Evolutionary conservation across 2,888 invertebrate genomes (phyloP).

Genomic region (Seira ritae): DNA sequence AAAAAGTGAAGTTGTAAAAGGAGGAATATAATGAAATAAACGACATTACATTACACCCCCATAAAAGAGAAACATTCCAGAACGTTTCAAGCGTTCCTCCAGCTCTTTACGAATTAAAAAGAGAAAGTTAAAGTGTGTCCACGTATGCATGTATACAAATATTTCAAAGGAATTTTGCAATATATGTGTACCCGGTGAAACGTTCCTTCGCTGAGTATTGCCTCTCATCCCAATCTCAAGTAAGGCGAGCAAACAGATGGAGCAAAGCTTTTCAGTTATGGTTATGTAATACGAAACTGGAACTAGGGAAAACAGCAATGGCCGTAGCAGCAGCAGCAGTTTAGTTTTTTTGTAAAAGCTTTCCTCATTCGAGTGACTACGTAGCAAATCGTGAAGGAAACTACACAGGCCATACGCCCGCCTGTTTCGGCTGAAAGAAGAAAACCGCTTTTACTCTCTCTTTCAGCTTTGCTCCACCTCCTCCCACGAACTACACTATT

Average conservation of each 20-base stretch:
- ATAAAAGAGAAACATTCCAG: constrained; percentile 15
- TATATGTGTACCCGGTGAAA: not conserved
- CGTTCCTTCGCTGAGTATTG: not conserved
- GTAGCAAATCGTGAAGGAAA: constrained; percentile 5
- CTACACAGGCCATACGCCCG: constrained; percentile 18
- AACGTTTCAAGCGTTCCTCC: no score
- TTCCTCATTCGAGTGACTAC: constrained; percentile 13
- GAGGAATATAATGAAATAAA: constrained; percentile 8
- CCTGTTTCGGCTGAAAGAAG: constrained; percentile 2
- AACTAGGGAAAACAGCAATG: not conserved
- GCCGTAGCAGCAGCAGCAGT: no score
- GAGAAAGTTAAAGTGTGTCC: not conserved
- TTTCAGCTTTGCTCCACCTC: constrained; percentile 33
- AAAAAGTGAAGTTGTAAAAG: constrained; percentile 7
- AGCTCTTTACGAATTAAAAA: not conserved
- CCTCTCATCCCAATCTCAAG: no score
- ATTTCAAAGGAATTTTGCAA: constrained; percentile 4
- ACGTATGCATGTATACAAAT: not conserved
- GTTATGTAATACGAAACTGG: not conserved
- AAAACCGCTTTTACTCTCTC: constrained; percentile 46
- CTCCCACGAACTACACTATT: not conserved
- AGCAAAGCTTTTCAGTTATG: no score
- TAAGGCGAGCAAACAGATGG: no score
- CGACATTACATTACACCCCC: constrained; percentile 2
- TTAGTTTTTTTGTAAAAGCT: not conserved